phyloP scores from a whole-genome alignment of 2,113 vertebrate genomes.

The Phalacrocorax pelagicus region DNA sequence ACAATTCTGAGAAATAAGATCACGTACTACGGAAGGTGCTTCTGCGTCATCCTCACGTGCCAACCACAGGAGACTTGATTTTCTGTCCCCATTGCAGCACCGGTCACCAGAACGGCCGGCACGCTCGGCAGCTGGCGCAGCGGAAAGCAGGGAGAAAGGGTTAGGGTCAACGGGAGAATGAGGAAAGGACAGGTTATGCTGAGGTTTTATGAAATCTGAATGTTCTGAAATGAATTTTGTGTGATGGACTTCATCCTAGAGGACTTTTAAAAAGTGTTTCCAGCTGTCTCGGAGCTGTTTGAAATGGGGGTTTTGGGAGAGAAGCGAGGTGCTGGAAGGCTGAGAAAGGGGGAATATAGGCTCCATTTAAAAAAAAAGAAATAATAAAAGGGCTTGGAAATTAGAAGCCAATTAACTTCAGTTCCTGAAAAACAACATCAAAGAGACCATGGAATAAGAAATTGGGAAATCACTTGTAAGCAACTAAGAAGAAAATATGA shows the following conservation, averaged over 20 bases:
- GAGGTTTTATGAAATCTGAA: neutral
- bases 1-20: neutral
- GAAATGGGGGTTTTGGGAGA: neutral
- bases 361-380: neutral
- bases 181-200: neutral
- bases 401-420: neutral
- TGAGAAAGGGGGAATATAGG: neutral
- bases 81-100: neutral
- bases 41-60: accelerated
- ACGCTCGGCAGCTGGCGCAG: neutral
- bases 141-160: neutral
- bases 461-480: neutral
- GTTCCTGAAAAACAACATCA: neutral
- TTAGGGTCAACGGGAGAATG: neutral
- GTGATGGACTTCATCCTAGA: neutral
- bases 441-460: neutral
- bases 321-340: neutral
- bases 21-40: neutral
- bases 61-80: neutral
- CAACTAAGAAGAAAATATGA: neutral
- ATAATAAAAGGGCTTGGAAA: neutral
- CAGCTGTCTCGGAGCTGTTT: neutral
- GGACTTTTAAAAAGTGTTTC: neutral
- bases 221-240: neutral
- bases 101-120: accelerated